Percentiles rank a stretch among this genome's conserved stretches.
Conservation (phyloP, 2,888 invertebrate species). For the Aleiodes testaceus region DNA sequence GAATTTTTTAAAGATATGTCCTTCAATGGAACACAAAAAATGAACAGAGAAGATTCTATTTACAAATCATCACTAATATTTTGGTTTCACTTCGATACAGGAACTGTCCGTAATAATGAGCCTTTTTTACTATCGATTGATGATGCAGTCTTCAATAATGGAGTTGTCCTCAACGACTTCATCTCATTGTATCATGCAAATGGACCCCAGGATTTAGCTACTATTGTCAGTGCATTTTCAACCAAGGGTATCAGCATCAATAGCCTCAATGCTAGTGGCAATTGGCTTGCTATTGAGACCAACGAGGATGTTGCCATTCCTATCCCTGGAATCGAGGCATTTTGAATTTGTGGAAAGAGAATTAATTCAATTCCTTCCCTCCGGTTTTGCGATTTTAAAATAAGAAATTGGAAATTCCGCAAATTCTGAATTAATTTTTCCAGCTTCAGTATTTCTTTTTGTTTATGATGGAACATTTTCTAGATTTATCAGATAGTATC, state of each 20-base stretch:
- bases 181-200: slow-evolving; percentile 61
- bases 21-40: slow-evolving; percentile 13
- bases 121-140: slow-evolving; percentile 68
- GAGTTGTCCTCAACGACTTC: slow-evolving; percentile 63
- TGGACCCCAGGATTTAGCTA: slow-evolving; percentile 60
- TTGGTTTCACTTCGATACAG: slow-evolving; percentile 54
- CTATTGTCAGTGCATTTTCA: slow-evolving; percentile 64
- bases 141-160: slow-evolving; percentile 66
- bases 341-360: slow-evolving; percentile 45
- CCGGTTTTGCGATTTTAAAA: not conserved
- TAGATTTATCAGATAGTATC: no score
- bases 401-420: not conserved
- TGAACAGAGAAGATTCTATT: not conserved
- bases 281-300: slow-evolving; percentile 69
- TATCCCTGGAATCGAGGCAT: slow-evolving; percentile 59
- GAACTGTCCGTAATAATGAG: slow-evolving; percentile 67
- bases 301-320: slow-evolving; percentile 55
- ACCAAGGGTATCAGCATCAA: slow-evolving; percentile 61
- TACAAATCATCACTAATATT: slow-evolving; percentile 5
- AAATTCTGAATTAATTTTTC: not conserved
- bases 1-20: no score
- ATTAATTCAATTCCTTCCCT: not conserved
- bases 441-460: not conserved
- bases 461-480: not conserved
- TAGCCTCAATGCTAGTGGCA: slow-evolving; percentile 64